These are phyloP conservation scores for Pristionchus japonicus DNA, from an alignment of 2,888 invertebrate genomes.

Conservation along the genomic window DNA sequence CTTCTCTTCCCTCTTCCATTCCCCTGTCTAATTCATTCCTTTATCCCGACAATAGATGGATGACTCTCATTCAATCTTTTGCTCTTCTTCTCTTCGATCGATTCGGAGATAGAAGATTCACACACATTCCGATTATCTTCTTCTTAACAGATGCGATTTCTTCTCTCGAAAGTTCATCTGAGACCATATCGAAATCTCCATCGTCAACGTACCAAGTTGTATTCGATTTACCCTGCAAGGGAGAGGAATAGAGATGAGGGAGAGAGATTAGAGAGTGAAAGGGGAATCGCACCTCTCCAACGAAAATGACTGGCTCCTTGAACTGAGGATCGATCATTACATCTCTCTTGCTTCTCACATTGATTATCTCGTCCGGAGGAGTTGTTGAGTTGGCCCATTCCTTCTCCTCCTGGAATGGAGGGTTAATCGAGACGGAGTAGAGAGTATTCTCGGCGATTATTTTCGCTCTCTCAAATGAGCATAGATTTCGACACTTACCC, in stretches of 20 bases:
- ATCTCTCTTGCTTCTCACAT: slow-evolving; percentile 50
- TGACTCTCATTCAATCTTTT: background rate
- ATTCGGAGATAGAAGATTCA: slow-evolving; percentile 1
- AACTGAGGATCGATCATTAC: slow-evolving; percentile 58
- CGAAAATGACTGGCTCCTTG: slow-evolving; percentile 61
- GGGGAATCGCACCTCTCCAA: slow-evolving; percentile 50
- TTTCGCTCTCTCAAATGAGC: background rate
- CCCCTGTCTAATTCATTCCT: slow-evolving; percentile 21
- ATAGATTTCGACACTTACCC: slow-evolving; percentile 47
- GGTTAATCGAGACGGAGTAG: background rate
- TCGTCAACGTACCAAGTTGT: slow-evolving; percentile 60
- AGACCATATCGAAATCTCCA: slow-evolving; percentile 63
- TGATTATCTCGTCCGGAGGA: slow-evolving; percentile 27
- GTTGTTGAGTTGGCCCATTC: slow-evolving; percentile 52
- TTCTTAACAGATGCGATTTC: slow-evolving; percentile 52
- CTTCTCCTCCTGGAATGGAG: slow-evolving; percentile 54
- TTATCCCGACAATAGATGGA: slow-evolving; percentile 24
- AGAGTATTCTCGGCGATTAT: background rate
- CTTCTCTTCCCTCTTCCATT: background rate
- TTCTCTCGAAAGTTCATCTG: slow-evolving; percentile 54
- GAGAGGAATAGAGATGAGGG: background rate
- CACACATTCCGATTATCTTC: slow-evolving; percentile 39
- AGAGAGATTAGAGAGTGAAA: background rate
- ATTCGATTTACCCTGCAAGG: slow-evolving; percentile 47
- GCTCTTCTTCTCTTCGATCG: slow-evolving; percentile 7